phyloP scores from a whole-genome alignment of 2,797 vertebrate genomes.

The Simalia tracyae region DNA sequence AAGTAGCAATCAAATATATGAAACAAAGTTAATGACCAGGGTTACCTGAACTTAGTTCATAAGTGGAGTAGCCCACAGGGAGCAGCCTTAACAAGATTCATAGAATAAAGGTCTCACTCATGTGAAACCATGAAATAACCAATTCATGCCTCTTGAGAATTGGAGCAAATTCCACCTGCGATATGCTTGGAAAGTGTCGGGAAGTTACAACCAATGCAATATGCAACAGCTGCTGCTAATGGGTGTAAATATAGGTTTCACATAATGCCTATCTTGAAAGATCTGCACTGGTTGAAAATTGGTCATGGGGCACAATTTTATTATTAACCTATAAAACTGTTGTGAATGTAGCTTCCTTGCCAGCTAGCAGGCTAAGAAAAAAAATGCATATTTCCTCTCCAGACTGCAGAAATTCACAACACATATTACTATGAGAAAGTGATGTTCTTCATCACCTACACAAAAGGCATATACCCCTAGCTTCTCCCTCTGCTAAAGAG shows the following conservation, averaged over 20 bases:
- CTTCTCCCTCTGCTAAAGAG: not conserved
- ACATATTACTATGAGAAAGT: not conserved
- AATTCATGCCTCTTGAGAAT: not conserved
- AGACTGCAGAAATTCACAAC: not conserved
- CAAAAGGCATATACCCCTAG: not conserved
- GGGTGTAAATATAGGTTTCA: not conserved
- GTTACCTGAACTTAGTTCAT: not conserved
- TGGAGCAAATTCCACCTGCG: not conserved
- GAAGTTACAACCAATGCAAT: not conserved
- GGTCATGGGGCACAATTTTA: not conserved
- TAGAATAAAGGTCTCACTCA: not conserved
- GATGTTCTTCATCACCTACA: not conserved
- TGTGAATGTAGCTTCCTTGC: not conserved
- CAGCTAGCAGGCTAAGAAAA: not conserved
- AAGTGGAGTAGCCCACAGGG: not conserved
- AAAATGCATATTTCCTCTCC: not conserved
- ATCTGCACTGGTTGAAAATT: not conserved
- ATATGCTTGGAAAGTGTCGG: not conserved
- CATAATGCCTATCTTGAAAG: not conserved
- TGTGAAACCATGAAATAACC: not conserved
- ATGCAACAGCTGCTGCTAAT: not conserved
- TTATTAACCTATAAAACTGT: not conserved
- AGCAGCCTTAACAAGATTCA: not conserved
- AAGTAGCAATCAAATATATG: not conserved
- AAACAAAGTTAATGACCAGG: not conserved